A percentile compares a stretch with the other conserved stretches of the same genome.
These are phyloP conservation scores for Engystomops pustulosus DNA, from an alignment of 2,113 vertebrate genomes.

Conservation along the genomic window DNA sequence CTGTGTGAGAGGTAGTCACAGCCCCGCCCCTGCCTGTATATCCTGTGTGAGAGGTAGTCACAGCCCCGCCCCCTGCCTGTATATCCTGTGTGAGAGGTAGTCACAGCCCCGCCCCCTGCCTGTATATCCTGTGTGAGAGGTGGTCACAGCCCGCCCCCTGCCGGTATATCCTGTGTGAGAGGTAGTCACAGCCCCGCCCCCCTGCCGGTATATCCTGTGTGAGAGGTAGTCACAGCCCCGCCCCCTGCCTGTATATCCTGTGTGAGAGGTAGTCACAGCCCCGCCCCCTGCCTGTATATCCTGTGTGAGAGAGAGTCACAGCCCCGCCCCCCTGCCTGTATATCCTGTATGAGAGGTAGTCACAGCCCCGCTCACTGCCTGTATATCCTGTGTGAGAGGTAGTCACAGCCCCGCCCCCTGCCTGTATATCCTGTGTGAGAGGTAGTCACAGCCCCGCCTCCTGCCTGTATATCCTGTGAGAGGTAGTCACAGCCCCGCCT, in stretches of 20 bases:
- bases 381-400: neutral
- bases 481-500: neutral
- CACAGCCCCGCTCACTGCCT: neutral
- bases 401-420: neutral
- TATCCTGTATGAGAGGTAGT: neutral
- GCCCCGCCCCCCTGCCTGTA: neutral
- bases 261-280: neutral
- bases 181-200: neutral
- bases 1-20: neutral
- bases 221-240: neutral
- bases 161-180: neutral
- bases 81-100: neutral
- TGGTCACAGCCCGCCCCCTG: neutral
- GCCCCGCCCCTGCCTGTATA: neutral
- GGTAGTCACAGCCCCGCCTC: neutral
- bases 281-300: neutral
- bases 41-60: neutral
- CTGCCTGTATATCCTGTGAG: neutral
- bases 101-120: neutral
- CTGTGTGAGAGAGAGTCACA: neutral
- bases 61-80: neutral
- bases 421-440: neutral
- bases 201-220: neutral
- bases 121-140: neutral
- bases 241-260: neutral